Evolutionary conservation across 2,113 vertebrate genomes (phyloP).

Genomic region (Callocephalon fimbriatum): DNA sequence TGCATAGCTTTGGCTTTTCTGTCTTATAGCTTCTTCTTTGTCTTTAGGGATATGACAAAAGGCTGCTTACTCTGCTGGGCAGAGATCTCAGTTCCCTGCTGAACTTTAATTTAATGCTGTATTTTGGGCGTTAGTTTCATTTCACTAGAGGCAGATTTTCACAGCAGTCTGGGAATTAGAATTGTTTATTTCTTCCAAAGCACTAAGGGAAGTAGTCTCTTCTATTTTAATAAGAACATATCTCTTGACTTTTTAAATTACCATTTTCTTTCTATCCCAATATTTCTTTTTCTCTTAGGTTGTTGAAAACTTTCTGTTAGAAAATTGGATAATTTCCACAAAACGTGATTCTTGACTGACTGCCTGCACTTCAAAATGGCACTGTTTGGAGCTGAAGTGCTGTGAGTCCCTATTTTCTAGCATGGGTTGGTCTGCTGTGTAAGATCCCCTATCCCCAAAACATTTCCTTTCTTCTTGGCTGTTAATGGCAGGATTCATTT

Average conservation of each 20-base stretch:
- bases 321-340: background rate
- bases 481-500: background rate
- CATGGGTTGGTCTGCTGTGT: background rate
- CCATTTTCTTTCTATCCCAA: background rate
- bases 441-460: background rate
- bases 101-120: conserved; percentile 33
- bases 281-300: background rate
- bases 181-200: conserved; percentile 29
- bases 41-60: background rate
- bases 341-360: background rate
- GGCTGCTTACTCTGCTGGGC: background rate
- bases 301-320: background rate
- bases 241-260: background rate
- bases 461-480: background rate
- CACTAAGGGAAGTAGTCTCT: background rate
- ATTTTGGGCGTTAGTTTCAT: background rate
- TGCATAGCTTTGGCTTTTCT: background rate
- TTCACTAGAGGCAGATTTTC: conserved; percentile 23
- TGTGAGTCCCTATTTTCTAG: background rate
- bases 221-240: background rate
- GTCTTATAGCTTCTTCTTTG: background rate
- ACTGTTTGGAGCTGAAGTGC: background rate
- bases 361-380: background rate
- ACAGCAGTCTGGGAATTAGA: background rate
- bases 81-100: conserved; percentile 14